Evolutionary conservation across 2,888 invertebrate genomes (phyloP).

Genomic region (Parnassius mnemosyne): DNA sequence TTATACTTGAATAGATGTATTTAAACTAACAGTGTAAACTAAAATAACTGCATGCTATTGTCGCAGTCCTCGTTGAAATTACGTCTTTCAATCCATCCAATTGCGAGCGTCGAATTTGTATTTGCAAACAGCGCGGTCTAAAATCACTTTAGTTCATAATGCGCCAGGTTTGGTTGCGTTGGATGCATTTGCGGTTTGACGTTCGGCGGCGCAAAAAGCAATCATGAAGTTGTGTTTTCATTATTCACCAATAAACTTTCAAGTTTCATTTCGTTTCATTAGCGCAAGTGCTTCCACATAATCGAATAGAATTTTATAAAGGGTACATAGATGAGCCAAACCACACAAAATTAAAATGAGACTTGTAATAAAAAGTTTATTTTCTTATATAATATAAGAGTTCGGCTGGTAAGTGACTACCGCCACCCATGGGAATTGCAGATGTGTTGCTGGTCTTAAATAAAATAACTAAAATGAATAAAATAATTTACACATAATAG

Average conservation of each 20-base stretch:
- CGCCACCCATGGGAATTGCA: no score
- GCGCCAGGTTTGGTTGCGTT: constrained; percentile 24
- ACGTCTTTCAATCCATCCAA: constrained; percentile 26
- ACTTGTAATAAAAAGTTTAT: no score
- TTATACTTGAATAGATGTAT: no score
- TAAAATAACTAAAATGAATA: no score
- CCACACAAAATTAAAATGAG: no score
- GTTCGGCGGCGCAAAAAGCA: constrained; percentile 20
- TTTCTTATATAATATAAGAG: no score
- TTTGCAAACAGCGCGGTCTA: constrained; percentile 28
- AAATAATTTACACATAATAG: no score
- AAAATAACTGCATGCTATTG: constrained; percentile 4
- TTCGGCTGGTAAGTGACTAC: no score
- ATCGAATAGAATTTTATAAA: no score
- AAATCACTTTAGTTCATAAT: constrained; percentile 28
- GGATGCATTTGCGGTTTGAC: constrained; percentile 25
- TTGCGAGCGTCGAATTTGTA: constrained; percentile 23
- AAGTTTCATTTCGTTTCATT: not conserved
- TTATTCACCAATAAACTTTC: constrained; percentile 10
- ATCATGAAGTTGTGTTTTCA: constrained; percentile 17
- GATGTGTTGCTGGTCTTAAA: no score
- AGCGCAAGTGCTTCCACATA: no score
- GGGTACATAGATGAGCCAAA: no score
- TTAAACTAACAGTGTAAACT: constrained; percentile 1
- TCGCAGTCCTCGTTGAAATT: constrained; percentile 19